phyloP scores from a whole-genome alignment of 2,888 invertebrate genomes.

The Tenthredo amoena region DNA sequence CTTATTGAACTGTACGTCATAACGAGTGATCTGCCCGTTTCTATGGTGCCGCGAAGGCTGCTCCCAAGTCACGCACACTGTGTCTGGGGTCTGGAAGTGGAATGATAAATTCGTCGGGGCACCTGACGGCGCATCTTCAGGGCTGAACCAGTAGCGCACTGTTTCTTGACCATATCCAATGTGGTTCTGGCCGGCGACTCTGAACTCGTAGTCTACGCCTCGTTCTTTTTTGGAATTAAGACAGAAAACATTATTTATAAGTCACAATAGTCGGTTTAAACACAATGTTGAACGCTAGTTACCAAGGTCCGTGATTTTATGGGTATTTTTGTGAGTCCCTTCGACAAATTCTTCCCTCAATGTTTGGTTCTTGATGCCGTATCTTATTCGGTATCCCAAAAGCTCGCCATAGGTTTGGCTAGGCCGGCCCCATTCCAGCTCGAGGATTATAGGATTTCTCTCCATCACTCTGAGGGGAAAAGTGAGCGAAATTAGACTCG shows the following conservation, averaged over 20 bases:
- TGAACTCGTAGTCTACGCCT: slow-evolving; percentile 97
- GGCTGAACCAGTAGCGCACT: slow-evolving; percentile 93
- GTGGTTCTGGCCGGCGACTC: slow-evolving; percentile 96
- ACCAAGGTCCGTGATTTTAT: slow-evolving; percentile 87
- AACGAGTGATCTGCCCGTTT: slow-evolving; percentile 96
- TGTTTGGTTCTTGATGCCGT: slow-evolving; percentile 91
- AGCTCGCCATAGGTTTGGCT: slow-evolving; percentile 93
- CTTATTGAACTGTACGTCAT: slow-evolving; percentile 95
- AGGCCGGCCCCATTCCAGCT: slow-evolving; percentile 96
- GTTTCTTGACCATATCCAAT: slow-evolving; percentile 97
- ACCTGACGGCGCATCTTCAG: slow-evolving; percentile 95
- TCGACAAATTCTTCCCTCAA: slow-evolving; percentile 87
- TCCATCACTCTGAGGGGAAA: slow-evolving; percentile 85
- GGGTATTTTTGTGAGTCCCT: slow-evolving; percentile 84
- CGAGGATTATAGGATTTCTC: slow-evolving; percentile 92
- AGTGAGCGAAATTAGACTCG: neutral
- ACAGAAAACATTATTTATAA: neutral
- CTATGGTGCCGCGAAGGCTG: slow-evolving; percentile 91
- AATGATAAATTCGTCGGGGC: slow-evolving; percentile 92
- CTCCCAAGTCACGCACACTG: slow-evolving; percentile 94
- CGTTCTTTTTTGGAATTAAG: slow-evolving; percentile 81
- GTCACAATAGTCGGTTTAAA: neutral
- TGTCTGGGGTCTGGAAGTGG: slow-evolving; percentile 95
- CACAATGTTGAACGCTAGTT: slow-evolving; percentile 54
- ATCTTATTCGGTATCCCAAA: slow-evolving; percentile 91